Base-by-base conservation (phyloP, 2,113 vertebrate species). In the Rana temporaria region DNA sequence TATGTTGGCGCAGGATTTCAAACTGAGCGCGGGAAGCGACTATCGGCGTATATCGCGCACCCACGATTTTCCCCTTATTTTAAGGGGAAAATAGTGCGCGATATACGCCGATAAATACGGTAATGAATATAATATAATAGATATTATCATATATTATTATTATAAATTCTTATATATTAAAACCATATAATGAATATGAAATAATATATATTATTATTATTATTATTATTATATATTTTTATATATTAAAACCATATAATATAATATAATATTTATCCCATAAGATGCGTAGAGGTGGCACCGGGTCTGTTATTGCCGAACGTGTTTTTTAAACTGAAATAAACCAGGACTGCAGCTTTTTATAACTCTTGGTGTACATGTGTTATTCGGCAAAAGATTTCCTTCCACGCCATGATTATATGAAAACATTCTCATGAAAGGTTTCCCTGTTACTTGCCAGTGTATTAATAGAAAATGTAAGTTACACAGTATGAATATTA, bases 401-500 rank as follows among this genome's bases (percentile, higher is more conserved):
- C 80, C 80, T 82, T 82, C 70, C 80, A 82, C 15, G 70, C 62
- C 12, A 74, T 74, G 70, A 82, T 82, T 75, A 82, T 74, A 82
- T 38, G 67, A 82, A 82, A 74, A 82, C 80, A 82, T 66, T 75
- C 70, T 42, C 52, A 82, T 82, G 80, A 82, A 82, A 75, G 80
- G 52, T 62, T 66, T 82, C 70, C 80, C 80, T 82, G 80, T 82
- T 82, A 82, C 70, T 66, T 67, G 80, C 80, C 80, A 74, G 70
- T 26, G n/a, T 74, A 75, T 82, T 82, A 82, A 82, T 75, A 82
- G 80, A 82, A 82, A 74, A 82, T 75, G 70, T 82, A 82, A 82
- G 80, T 82, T 62, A 82, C 80, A 75, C 80, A 55, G 80, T 82
- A 74, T 82, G 70, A 82, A 82, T 82, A 82, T 82, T 82, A 82